These are phyloP conservation scores for Gallinago jamesoni DNA, from an alignment of 2,113 vertebrate genomes.

Conservation along the genomic window DNA sequence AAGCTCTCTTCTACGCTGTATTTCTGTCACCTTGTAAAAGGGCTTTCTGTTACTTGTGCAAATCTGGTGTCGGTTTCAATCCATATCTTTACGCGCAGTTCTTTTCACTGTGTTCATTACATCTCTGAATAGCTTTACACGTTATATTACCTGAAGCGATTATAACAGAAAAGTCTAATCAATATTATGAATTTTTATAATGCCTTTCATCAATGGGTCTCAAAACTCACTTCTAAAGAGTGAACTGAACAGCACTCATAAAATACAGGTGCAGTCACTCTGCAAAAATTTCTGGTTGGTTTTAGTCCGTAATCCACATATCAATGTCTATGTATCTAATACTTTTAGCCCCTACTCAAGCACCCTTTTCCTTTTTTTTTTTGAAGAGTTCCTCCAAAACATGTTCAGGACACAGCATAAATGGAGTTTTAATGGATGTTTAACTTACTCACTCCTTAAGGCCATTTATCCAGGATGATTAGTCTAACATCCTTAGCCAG, in stretches of 20 bases:
- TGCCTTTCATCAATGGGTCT: not conserved
- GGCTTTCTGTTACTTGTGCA: not conserved
- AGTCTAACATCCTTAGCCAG: not conserved
- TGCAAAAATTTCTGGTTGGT: not conserved
- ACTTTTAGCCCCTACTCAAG: not conserved
- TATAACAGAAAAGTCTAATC: not conserved
- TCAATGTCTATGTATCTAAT: not conserved
- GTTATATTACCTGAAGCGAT: not conserved
- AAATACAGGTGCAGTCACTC: not conserved
- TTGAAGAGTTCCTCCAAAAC: not conserved
- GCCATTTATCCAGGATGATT: not conserved
- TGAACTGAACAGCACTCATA: not conserved
- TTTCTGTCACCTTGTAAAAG: conserved; percentile 13
- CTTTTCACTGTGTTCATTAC: not conserved
- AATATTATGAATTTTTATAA: conserved; percentile 1
- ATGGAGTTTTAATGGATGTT: not conserved
- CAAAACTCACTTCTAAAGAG: not conserved
- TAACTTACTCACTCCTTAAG: not conserved
- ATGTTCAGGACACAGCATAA: not conserved
- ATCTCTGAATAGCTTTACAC: not conserved
- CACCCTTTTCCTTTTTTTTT: not conserved
- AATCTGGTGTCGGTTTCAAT: conserved; percentile 5
- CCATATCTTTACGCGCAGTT: not conserved
- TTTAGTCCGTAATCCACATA: not conserved
- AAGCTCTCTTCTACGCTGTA: not conserved